Base-by-base conservation (phyloP, 2,888 invertebrate genomes). In the Volucella inflata region DNA sequence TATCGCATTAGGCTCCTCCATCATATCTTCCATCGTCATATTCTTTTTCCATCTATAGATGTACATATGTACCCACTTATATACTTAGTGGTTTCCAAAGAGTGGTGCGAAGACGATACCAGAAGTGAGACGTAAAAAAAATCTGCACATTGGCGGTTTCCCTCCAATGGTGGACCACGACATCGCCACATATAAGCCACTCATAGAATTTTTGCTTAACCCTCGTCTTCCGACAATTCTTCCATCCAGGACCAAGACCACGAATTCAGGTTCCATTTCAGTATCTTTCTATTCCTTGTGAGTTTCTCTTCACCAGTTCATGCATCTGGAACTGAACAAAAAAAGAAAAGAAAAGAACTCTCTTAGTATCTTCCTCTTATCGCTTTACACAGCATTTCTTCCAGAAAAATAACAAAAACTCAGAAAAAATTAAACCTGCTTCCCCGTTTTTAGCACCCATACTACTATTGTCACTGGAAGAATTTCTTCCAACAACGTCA, bases 91-190 rank as follows among this genome's bases (percentile, higher is more conserved):
- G 72, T 64, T 71, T 70, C 42, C 60, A 67, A 51, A 17, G 10
- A 57, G 50, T 59, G 21, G 14, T 21, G 30, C 36, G 30, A 40
- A 14, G 10, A 57, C 42, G 57, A 50, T 38, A 38, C 30, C 36
- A 30, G 12, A 30, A n/a, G 9, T 46, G 9, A 14, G 44, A 40
- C 12, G 40, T 2, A 62, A 48, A 64, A 71, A 57, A 65, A 48
- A 55, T 9, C 55, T 57, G 12, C 59, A 72, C 65, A 87, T 88
- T 88, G 87, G 87, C 78, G 88, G 88, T 88, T 88, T 83, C 84
- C 87, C 88, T 85, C 78, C 74, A 83, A 85, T 87, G 88, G 88
- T 87, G 67, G 76, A 88, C 88, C 87, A 81, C 87, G 85, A 87
- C 79, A 87, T 87, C 88, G 87, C 87, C 87, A 67, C 79, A 84